Conservation (phyloP, 1,140 invertebrate genomes). For the Mycetomoellerius zeteki region DNA sequence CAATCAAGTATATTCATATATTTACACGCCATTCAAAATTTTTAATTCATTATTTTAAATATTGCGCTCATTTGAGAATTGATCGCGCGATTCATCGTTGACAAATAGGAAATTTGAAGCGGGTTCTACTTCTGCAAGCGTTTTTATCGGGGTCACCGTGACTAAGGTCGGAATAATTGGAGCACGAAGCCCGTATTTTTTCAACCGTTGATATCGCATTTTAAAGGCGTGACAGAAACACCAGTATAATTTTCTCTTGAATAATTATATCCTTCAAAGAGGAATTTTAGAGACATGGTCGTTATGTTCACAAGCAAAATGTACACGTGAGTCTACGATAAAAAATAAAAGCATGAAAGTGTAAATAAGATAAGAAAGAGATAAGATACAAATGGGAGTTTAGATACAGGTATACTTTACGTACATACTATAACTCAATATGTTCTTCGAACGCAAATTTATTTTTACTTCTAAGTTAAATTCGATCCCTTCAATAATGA, state of each 20-base stretch:
- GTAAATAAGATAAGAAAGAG: constrained; percentile 42
- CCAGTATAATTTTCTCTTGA: neutral
- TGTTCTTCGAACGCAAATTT: constrained; percentile 5
- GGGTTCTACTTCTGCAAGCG: constrained; percentile 15
- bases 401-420: neutral
- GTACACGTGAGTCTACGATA: neutral
- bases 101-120: neutral
- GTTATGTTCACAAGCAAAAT: neutral
- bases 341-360: constrained; percentile 8
- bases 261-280: neutral
- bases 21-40: neutral
- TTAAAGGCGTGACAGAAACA: constrained; percentile 19
- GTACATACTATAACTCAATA: too few species aligned
- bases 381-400: constrained; percentile 30
- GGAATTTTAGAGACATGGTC: neutral
- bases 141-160: constrained; percentile 33
- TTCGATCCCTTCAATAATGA: constrained; percentile 37
- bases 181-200: constrained; percentile 48
- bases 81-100: constrained; percentile 2
- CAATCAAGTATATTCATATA: neutral
- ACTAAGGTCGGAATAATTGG: constrained; percentile 58
- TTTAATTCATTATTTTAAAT: neutral
- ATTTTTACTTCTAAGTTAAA: constrained; percentile 20
- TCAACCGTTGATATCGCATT: neutral
- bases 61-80: neutral